phyloP scores from a whole-genome alignment of 2,888 invertebrate species.

The Hyppa rectilinea region DNA sequence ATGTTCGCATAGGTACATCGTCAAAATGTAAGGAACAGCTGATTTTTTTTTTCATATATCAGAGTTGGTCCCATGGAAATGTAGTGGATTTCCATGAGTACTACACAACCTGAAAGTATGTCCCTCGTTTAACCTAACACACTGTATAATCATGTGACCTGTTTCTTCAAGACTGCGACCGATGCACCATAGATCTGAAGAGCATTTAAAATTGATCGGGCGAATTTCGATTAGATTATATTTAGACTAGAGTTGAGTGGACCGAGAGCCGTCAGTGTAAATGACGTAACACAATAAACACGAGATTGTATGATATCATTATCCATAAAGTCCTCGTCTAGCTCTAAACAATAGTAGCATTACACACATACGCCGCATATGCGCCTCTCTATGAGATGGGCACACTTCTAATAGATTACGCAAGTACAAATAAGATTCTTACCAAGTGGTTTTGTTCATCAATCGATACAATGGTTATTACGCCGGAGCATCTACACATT shows the following conservation, averaged over 20 bases:
- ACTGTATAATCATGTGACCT: constrained; percentile 40
- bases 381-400: constrained; percentile 54
- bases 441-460: constrained; percentile 51
- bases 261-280: constrained; percentile 52
- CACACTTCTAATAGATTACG: constrained; percentile 47
- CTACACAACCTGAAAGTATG: too few species aligned
- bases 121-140: too few species aligned
- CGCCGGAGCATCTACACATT: constrained; percentile 60
- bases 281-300: constrained; percentile 73
- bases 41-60: too few species aligned
- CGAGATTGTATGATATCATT: constrained; percentile 71
- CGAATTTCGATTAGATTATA: constrained; percentile 56
- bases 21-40: too few species aligned
- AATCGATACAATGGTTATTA: constrained; percentile 61
- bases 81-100: too few species aligned
- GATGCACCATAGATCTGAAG: constrained; percentile 33
- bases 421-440: constrained; percentile 46
- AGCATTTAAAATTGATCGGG: constrained; percentile 61
- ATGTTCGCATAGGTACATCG: too few species aligned
- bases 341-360: constrained; percentile 54
- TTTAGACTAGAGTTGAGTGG: constrained; percentile 54
- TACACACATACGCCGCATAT: constrained; percentile 48
- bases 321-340: constrained; percentile 55
- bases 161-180: constrained; percentile 31
- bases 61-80: too few species aligned